Evolutionary conservation across 2,888 invertebrate genomes (phyloP).

Genomic region (Aphodius sticticus): DNA sequence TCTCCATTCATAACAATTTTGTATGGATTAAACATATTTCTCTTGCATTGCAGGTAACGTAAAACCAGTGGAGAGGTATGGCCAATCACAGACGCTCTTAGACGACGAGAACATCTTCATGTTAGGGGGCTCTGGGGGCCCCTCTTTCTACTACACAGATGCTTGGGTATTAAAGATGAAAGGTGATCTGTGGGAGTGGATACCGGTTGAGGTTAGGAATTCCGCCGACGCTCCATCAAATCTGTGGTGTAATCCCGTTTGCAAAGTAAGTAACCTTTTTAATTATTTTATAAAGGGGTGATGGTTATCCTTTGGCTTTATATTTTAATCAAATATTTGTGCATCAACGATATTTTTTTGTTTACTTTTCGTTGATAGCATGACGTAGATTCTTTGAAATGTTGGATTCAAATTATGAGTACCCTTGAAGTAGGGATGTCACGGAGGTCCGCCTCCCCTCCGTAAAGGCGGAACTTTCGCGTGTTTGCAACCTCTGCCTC

Average conservation of each 20-base stretch:
- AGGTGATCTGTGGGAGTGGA: conserved; percentile 77
- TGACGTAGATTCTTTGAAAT: too few relatives aligned
- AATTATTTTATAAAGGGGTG: too few relatives aligned
- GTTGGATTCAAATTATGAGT: too few relatives aligned
- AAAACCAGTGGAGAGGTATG: conserved; percentile 71
- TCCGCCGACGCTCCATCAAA: conserved; percentile 83
- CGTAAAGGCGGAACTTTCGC: too few relatives aligned
- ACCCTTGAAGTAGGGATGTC: too few relatives aligned
- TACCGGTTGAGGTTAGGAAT: conserved; percentile 77
- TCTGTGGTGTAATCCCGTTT: conserved; percentile 94
- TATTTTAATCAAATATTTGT: too few relatives aligned
- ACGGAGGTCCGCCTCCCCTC: too few relatives aligned
- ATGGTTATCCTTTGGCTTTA: too few relatives aligned
- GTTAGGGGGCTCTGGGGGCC: conserved; percentile 88
- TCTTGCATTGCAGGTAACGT: conserved; percentile 40
- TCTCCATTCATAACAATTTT: neutral
- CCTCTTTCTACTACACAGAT: conserved; percentile 86
- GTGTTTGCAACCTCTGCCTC: too few relatives aligned
- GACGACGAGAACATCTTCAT: conserved; percentile 82
- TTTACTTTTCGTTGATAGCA: too few relatives aligned
- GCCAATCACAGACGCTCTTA: conserved; percentile 88
- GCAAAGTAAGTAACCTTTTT: conserved; percentile 64
- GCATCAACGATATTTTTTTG: too few relatives aligned
- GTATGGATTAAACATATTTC: neutral
- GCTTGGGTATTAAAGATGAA: conserved; percentile 88